A percentile compares a stretch with the other conserved stretches of the same genome.
Conservation (phyloP, 1,140 invertebrate genomes). For the Apis laboriosa region DNA sequence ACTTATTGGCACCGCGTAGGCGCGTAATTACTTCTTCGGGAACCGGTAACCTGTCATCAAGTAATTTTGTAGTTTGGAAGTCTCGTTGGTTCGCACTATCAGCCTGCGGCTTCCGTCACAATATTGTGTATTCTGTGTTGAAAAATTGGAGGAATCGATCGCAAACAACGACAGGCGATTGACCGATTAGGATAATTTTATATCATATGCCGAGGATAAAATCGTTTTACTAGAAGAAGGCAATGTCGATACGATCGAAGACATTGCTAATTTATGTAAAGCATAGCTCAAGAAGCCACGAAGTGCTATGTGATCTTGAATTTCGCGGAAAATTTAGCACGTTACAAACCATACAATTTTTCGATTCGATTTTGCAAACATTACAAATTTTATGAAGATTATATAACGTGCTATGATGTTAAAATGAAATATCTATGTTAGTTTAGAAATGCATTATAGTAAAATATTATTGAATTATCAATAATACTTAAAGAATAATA, state of each 20-base stretch:
- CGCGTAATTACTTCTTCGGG: slow-evolving; percentile 65
- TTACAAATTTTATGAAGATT: neutral
- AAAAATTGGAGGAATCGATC: slow-evolving; percentile 29
- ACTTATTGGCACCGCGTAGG: slow-evolving; percentile 67
- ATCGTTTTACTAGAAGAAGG: neutral
- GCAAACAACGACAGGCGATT: slow-evolving; percentile 33
- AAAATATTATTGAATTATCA: neutral
- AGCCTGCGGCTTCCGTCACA: slow-evolving; percentile 42
- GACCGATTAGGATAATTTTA: slow-evolving; percentile 18
- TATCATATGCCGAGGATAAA: neutral
- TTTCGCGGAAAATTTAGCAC: slow-evolving; percentile 4
- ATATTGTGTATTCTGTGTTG: slow-evolving; percentile 28
- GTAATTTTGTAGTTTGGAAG: slow-evolving; percentile 75
- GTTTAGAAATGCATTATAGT: neutral
- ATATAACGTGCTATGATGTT: neutral
- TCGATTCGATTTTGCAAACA: neutral
- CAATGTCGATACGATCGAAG: neutral
- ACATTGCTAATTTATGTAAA: slow-evolving; percentile 9
- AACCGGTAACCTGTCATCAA: slow-evolving; percentile 69
- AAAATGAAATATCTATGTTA: neutral
- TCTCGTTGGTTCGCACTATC: slow-evolving; percentile 31
- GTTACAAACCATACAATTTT: neutral
- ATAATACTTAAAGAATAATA: neutral
- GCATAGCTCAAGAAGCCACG: neutral
- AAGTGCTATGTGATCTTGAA: neutral